Evolutionary conservation across 1,140 invertebrate genomes (phyloP).

Genomic region (Saccostrea echinata): DNA sequence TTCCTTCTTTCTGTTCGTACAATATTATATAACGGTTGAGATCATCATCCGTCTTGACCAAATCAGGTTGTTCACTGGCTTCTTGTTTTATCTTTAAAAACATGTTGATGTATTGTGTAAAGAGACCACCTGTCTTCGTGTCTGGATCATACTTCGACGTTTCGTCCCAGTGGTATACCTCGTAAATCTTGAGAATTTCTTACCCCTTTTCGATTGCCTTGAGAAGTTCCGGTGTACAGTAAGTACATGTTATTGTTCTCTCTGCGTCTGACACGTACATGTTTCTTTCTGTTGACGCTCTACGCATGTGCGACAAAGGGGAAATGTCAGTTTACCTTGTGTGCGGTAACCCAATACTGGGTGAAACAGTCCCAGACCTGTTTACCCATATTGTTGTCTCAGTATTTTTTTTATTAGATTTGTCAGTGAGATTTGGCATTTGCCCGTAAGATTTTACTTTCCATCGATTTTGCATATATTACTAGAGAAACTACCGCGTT

Average conservation of each 20-base stretch:
- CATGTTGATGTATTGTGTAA: conserved; percentile 62
- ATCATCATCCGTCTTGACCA: conserved; percentile 53
- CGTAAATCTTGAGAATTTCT: conserved; percentile 72
- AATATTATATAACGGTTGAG: conserved; percentile 72
- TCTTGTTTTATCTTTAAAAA: conserved; percentile 70
- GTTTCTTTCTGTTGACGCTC: conserved; percentile 39
- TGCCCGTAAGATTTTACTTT: too few species aligned
- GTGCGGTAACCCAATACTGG: conserved; percentile 49
- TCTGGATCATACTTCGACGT: conserved; percentile 60
- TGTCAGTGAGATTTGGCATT: too few species aligned
- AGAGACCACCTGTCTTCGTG: conserved; percentile 49
- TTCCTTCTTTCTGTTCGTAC: conserved; percentile 74
- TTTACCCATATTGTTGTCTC: too few species aligned
- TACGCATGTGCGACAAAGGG: conserved; percentile 52
- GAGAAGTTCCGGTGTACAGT: conserved; percentile 75
- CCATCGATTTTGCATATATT: too few species aligned
- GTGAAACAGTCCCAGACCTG: too few species aligned
- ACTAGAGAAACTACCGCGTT: too few species aligned
- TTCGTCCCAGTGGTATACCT: conserved; percentile 73
- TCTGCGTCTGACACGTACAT: conserved; percentile 59
- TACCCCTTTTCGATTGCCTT: conserved; percentile 76
- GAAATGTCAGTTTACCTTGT: conserved; percentile 49
- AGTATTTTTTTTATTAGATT: too few species aligned
- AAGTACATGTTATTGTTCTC: conserved; percentile 75
- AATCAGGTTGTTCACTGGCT: conserved; percentile 58